phyloP scores from a whole-genome alignment of 2,888 invertebrate species.

The Sisyra terminalis region DNA sequence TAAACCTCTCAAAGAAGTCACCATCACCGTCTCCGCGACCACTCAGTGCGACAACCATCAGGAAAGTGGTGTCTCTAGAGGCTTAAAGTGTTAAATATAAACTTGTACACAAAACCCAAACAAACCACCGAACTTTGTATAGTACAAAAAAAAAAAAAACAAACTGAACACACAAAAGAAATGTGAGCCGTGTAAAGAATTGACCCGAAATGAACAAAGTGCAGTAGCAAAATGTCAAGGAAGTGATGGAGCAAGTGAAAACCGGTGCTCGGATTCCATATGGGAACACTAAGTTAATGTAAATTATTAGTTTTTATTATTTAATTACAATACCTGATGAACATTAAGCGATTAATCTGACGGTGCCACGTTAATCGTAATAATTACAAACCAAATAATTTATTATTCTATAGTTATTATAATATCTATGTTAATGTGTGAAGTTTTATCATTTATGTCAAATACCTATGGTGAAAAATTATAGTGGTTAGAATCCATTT shows the following conservation, averaged over 20 bases:
- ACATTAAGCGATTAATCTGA: constrained; percentile 12
- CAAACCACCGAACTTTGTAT: constrained; percentile 4
- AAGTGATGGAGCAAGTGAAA: too few relatives aligned
- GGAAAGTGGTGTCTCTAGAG: constrained; percentile 27
- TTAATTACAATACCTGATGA: constrained; percentile 5
- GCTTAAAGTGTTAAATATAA: constrained; percentile 21
- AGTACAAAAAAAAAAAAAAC: constrained; percentile 1
- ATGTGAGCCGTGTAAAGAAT: constrained; percentile 4
- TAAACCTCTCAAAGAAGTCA: constrained; percentile 78
- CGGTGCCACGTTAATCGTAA: constrained; percentile 28
- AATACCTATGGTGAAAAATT: too few relatives aligned
- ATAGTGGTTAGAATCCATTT: too few relatives aligned
- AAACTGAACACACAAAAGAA: too few relatives aligned
- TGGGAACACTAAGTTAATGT: constrained; percentile 3
- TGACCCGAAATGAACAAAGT: neutral
- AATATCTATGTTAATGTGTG: constrained; percentile 8
- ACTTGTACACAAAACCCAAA: neutral
- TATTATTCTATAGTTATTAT: constrained; percentile 21
- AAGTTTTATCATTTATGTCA: constrained; percentile 7
- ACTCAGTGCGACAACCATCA: constrained; percentile 21
- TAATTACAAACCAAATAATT: constrained; percentile 30
- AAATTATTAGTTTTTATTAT: constrained; percentile 3
- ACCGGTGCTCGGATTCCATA: neutral
- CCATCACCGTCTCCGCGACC: constrained; percentile 60
- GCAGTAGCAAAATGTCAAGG: neutral